Conservation (phyloP, 2,888 invertebrate species). For the Stenoptilia bipunctidactyla region DNA sequence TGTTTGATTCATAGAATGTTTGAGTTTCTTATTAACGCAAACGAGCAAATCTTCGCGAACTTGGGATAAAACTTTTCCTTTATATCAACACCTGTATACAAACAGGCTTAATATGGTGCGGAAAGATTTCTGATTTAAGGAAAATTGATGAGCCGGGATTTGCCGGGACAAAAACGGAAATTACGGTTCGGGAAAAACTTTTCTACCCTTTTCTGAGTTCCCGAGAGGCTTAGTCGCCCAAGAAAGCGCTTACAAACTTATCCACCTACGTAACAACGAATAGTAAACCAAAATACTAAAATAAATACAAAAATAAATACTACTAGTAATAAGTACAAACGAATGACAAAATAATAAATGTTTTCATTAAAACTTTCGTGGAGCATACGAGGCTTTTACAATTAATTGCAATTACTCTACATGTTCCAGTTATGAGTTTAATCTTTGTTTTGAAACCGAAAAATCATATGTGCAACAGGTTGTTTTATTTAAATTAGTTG, state of each 20-base stretch:
- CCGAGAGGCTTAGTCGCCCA: neutral
- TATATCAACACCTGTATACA: too few species aligned
- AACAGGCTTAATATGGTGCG: neutral
- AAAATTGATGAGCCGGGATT: neutral
- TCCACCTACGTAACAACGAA: neutral
- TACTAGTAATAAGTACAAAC: too few species aligned
- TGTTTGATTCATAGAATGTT: too few species aligned
- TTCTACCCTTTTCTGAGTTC: neutral
- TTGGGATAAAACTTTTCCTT: too few species aligned
- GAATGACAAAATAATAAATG: too few species aligned
- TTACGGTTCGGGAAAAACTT: neutral
- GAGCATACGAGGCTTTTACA: neutral
- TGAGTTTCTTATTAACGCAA: too few species aligned
- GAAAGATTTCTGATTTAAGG: neutral
- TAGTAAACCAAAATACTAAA: too few species aligned
- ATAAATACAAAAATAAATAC: too few species aligned
- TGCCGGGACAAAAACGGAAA: neutral
- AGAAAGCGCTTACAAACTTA: neutral
- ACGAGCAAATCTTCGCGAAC: too few species aligned
- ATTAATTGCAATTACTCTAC: neutral
- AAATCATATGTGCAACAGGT: neutral
- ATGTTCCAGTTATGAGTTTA: neutral
- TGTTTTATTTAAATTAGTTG: conserved; percentile 5
- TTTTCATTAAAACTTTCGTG: neutral
- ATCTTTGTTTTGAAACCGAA: neutral